Evolutionary conservation across 2,113 vertebrate genomes (phyloP).

Genomic region (Osmerus mordax): DNA sequence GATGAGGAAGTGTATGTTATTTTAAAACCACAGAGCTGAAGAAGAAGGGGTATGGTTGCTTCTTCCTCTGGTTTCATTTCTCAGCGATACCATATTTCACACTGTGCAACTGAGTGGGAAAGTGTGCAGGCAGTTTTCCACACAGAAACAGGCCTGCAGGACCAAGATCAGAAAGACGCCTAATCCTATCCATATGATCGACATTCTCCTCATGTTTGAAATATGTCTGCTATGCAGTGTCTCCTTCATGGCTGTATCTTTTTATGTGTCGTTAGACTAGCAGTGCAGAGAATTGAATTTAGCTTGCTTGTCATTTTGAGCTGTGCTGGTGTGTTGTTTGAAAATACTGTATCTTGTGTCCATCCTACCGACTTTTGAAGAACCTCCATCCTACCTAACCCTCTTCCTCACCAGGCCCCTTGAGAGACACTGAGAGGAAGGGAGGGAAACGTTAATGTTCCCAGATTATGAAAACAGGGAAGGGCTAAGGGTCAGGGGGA

Average conservation of each 20-base stretch:
- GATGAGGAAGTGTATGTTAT: neutral
- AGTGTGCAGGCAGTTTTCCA: neutral
- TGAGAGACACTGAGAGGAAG: no score
- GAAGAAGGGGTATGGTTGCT: neutral
- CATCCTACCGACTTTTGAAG: no score
- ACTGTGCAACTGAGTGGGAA: no score
- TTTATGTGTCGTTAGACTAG: constrained; percentile 37
- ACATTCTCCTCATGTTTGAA: constrained; percentile 11
- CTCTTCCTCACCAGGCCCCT: no score
- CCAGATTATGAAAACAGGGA: no score
- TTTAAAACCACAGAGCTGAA: neutral
- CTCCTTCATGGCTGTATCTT: constrained; percentile 40
- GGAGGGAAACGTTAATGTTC: no score
- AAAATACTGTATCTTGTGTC: no score
- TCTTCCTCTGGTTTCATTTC: neutral
- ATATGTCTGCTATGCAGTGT: constrained; percentile 25
- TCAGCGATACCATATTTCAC: neutral
- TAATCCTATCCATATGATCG: constrained; percentile 20
- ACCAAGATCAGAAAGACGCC: constrained; percentile 7
- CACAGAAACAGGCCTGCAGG: neutral
- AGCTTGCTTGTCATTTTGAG: no score
- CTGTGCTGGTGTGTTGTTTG: no score
- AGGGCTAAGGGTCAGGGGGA: no score
- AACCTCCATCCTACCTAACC: no score
- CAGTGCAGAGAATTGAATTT: constrained; percentile 50